Base-by-base conservation (phyloP, 2,797 vertebrate genomes). In the Rallus crepitans region DNA sequence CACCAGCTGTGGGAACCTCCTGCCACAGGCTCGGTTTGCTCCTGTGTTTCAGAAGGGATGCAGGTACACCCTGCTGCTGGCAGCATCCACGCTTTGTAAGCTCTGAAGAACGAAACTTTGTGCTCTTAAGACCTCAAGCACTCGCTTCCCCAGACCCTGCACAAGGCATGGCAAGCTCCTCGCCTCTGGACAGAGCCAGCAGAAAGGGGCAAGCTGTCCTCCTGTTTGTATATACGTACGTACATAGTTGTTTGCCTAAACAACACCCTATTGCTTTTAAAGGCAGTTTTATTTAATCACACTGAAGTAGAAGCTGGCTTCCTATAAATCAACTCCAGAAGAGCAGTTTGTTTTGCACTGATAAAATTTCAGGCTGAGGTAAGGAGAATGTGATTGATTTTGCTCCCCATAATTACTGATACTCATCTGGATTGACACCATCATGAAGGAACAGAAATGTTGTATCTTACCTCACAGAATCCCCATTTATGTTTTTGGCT, bases 81-180 rank as follows among this genome's bases (percentile, higher is more conserved):
- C 2, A 40, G 12, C 0, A 3, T 4, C 12, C 17, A 63, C 0
- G 0, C 11, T 61, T 5, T 14, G 23, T 7, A 37, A 76, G 28
- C 65, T 59, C 15, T 24, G 55, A 25, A 71, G 80, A 30, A 71
- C 57, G 65, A 45, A 60, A 2, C 13, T 21, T 5, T 64, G 37
- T 10, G 16, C 30, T 50, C 48, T 0, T 1, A 15, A 42, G 30
- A 18, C 2, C 6, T 15, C 72, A 90, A 90, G 63, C 0, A 1
- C 33, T 60, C 39, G 20, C 63, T 24, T 90, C 42, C 48, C 40
- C 48, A 9, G 7, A 27, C 19, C 28, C 23, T 27, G n/a, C 2
- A 2, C 6, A 24, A 65, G 53, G 24, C 55, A 31, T 40, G 50
- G 39, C 15, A 40, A 66, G 47, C 31, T 79, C 53, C 81, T 47